phyloP scores from a whole-genome alignment of 2,797 vertebrate species.

The Hephaestus fuliginosus region DNA sequence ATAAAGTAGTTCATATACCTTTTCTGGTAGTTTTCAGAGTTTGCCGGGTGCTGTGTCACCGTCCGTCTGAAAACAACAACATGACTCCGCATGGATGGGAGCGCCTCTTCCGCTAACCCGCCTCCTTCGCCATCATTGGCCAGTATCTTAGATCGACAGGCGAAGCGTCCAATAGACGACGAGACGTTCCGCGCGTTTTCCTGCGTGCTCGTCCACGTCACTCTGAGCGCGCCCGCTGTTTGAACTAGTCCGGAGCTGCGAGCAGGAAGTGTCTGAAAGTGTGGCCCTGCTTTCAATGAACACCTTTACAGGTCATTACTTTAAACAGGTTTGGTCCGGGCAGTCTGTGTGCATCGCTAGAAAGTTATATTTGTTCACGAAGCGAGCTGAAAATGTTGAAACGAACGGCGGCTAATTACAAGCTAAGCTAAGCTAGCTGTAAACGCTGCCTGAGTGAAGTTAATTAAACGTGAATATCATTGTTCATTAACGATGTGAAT shows the following conservation, averaged over 20 bases:
- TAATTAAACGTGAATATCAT: background rate
- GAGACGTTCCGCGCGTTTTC: rapidly evolving
- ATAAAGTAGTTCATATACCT: background rate
- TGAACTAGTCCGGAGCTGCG: constrained; percentile 45
- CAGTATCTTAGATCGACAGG: background rate
- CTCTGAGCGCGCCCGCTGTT: constrained; percentile 39
- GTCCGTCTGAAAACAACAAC: constrained; percentile 46
- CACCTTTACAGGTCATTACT: background rate
- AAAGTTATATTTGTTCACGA: background rate
- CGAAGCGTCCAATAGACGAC: constrained; percentile 32
- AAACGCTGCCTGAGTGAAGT: background rate
- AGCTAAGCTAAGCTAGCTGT: constrained; percentile 62
- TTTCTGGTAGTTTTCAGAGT: rapidly evolving
- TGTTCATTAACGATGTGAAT: background rate
- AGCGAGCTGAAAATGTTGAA: background rate
- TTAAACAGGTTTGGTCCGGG: background rate
- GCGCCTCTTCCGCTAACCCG: constrained; percentile 17
- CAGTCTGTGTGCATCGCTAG: background rate
- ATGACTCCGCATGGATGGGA: background rate
- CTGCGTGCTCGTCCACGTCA: constrained; percentile 39
- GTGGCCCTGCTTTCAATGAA: no score
- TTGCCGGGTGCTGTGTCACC: constrained; percentile 60
- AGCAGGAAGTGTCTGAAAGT: background rate
- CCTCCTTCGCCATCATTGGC: constrained; percentile 52
- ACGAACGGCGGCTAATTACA: constrained; percentile 9